These are phyloP conservation scores for Lanistes nyassanus DNA, from an alignment of 1,140 invertebrate genomes.

Conservation along the genomic window DNA sequence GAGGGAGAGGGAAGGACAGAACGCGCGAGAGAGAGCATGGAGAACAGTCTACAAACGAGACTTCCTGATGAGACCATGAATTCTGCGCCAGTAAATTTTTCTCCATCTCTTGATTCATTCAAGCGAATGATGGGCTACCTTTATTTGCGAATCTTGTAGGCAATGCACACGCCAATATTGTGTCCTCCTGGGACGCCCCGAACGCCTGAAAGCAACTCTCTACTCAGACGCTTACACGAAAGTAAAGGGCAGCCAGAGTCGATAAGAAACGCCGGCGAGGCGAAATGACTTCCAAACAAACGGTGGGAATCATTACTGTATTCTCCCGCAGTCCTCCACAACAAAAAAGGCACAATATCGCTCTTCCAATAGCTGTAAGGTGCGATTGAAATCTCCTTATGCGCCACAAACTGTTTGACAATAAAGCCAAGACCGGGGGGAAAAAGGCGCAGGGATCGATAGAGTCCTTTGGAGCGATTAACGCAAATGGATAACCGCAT, in stretches of 20 bases:
- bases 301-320: slow-evolving; percentile 9
- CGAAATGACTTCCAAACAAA: slow-evolving; percentile 17
- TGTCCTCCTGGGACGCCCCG: background rate
- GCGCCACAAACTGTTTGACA: too few relatives aligned
- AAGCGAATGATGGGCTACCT: background rate
- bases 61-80: background rate
- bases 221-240: slow-evolving; percentile 1
- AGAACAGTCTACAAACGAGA: slow-evolving; percentile 13
- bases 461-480: too few relatives aligned
- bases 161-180: slow-evolving; percentile 7
- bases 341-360: slow-evolving; percentile 9
- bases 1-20: slow-evolving; percentile 24
- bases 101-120: background rate
- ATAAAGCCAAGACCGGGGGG: too few relatives aligned
- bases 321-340: background rate
- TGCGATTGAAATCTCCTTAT: too few relatives aligned
- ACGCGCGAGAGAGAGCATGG: background rate
- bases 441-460: too few relatives aligned
- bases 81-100: slow-evolving; percentile 3
- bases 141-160: slow-evolving; percentile 15
- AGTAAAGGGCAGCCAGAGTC: background rate
- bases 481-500: too few relatives aligned
- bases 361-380: too few relatives aligned
- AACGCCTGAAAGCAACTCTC: slow-evolving; percentile 4
- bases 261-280: background rate